phyloP scores from a whole-genome alignment of 2,888 invertebrate species.

The Ditula angustiorana region DNA sequence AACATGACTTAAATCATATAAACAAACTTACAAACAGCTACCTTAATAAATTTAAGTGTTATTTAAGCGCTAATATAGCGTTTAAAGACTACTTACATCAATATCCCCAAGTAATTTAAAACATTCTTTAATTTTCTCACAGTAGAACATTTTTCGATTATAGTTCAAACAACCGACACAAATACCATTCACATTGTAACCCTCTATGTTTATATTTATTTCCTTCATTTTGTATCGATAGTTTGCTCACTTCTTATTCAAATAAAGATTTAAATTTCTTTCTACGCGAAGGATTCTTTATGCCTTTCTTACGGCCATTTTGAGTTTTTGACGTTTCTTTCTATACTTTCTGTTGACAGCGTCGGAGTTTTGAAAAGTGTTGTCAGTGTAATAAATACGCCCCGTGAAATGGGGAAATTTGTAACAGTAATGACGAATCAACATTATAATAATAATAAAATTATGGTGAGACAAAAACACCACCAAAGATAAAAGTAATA shows the following conservation, averaged over 20 bases:
- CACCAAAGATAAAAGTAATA: too few species aligned
- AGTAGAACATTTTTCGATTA: slow-evolving; percentile 73
- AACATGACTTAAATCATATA: slow-evolving; percentile 50
- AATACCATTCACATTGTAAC: slow-evolving; percentile 79
- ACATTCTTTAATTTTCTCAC: slow-evolving; percentile 63
- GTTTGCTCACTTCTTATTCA: slow-evolving; percentile 17
- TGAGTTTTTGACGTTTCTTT: slow-evolving; percentile 45
- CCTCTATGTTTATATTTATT: slow-evolving; percentile 80
- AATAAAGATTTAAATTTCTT: slow-evolving; percentile 52
- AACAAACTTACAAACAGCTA: not conserved
- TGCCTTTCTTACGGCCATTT: slow-evolving; percentile 78
- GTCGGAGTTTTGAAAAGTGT: not conserved
- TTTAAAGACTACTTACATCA: slow-evolving; percentile 64
- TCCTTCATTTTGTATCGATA: slow-evolving; percentile 65
- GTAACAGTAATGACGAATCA: not conserved
- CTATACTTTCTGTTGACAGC: not conserved
- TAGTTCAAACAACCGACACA: slow-evolving; percentile 79
- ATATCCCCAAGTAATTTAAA: slow-evolving; percentile 70
- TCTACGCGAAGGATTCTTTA: slow-evolving; percentile 69
- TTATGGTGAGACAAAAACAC: too few species aligned
- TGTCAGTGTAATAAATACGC: not conserved
- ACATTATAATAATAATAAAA: too few species aligned
- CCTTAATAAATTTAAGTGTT: not conserved
- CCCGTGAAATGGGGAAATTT: not conserved
- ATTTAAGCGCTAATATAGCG: not conserved